Evolutionary conservation across 1,140 invertebrate genomes (phyloP), one percentile per base, ranked within the genome.

Genomic region (Leptopilina clavipes): DNA sequence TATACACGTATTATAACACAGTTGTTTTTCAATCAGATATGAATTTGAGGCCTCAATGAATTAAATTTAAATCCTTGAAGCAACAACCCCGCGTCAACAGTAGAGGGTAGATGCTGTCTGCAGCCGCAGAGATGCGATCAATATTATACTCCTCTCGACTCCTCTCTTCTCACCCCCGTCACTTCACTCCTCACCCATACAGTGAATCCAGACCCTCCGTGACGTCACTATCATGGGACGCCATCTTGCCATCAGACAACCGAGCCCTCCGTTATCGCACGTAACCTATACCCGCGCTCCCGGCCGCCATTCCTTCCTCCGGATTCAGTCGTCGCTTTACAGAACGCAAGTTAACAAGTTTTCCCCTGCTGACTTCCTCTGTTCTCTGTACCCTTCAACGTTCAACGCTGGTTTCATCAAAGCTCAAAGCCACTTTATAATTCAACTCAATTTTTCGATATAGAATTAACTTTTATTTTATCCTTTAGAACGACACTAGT

Each of bases 221-320:
- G 88, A 90, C 89, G 89, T 90, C 88, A 88, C 88, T 90, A 90
- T 90, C 89, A 83, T 87, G 80, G 86, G 87, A 89, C 89, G 89
- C 89, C 89, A 90, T 90, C 89, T 90, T 90, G 89, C 88, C 86
- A 90, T 90, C 89, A 89, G 88, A 89, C 89, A 89, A 90, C 87
- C 86, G 83, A 86, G 82, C 84, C 85, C 87, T 86, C 85, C 86
- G 87, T 89, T 89, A 89, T 89, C 88, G 83, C 84, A 73, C 70
- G 82, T 81, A 80, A 83, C 77, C 80, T 80, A 79, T 75, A 80
- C 78, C 76, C 71, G 25, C 77, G 76, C 71, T 40, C 37, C 52
- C 44, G 40, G 56, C 75, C 78, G 73, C 78, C 80, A 81, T 82
- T 84, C 78, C 76, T 81, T 80, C 81, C 75, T 74, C 72, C 52